Percentiles rank a stretch among this genome's conserved stretches.
phyloP scores from a whole-genome alignment of 2,888 invertebrate genomes.

The Coenonympha glycerion region DNA sequence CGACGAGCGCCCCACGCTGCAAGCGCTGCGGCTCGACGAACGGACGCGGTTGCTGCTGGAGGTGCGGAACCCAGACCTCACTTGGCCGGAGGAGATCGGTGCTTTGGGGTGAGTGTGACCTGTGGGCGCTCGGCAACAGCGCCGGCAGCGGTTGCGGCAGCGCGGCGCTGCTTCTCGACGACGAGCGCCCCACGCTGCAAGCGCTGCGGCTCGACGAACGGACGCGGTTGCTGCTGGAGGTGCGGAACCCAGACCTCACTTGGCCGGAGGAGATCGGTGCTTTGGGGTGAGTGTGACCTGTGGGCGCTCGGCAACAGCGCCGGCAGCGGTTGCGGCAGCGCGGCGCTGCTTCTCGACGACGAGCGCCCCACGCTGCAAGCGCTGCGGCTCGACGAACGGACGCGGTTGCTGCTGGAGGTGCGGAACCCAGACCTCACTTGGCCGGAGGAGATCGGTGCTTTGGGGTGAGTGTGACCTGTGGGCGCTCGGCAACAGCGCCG shows the following conservation, averaged over 20 bases:
- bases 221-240: slow-evolving; percentile 85
- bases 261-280: slow-evolving; percentile 95
- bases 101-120: slow-evolving; percentile 68
- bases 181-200: slow-evolving; percentile 65
- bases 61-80: slow-evolving; percentile 89
- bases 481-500: slow-evolving; percentile 68
- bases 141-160: slow-evolving; percentile 36
- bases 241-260: slow-evolving; percentile 90
- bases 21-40: slow-evolving; percentile 81
- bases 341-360: too few relatives aligned
- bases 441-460: slow-evolving; percentile 91
- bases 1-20: slow-evolving; percentile 83
- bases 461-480: slow-evolving; percentile 77
- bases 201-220: slow-evolving; percentile 83
- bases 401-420: slow-evolving; percentile 86
- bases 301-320: slow-evolving; percentile 76
- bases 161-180: too few relatives aligned
- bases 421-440: slow-evolving; percentile 93
- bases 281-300: slow-evolving; percentile 68
- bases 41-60: slow-evolving; percentile 85
- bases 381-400: slow-evolving; percentile 81
- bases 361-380: slow-evolving; percentile 75
- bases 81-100: slow-evolving; percentile 95
- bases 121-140: slow-evolving; percentile 79
- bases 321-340: slow-evolving; percentile 33